Evolutionary conservation across 2,113 vertebrate species (phyloP).

Genomic region (Seriola dumerili): DNA sequence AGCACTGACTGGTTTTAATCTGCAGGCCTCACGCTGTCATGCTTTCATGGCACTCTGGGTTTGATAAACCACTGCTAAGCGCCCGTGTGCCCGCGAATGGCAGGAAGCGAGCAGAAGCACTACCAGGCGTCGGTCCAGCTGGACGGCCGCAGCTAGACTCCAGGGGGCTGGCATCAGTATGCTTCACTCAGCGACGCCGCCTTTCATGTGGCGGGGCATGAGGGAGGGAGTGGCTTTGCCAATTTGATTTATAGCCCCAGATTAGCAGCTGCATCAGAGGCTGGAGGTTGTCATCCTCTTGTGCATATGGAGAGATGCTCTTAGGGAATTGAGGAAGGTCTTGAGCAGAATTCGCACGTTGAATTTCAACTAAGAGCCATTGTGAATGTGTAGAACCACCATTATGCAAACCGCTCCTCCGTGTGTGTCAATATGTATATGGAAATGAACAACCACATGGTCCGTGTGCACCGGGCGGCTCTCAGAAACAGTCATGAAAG

Average conservation of each 20-base stretch:
- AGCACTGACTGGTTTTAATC: constrained; percentile 76
- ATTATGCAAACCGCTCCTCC: constrained; percentile 10
- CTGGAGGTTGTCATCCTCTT: constrained; percentile 62
- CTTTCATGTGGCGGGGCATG: constrained; percentile 54
- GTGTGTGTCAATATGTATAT: constrained; percentile 24
- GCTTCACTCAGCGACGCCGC: constrained; percentile 52
- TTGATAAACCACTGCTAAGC: constrained; percentile 78
- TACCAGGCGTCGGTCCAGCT: constrained; percentile 74
- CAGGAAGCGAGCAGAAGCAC: constrained; percentile 60
- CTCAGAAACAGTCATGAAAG: constrained; percentile 54
- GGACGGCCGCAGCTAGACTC: constrained; percentile 60
- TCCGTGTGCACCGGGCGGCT: constrained; percentile 23
- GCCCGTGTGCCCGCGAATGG: constrained; percentile 42
- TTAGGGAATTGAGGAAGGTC: constrained; percentile 22
- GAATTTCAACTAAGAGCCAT: constrained; percentile 12
- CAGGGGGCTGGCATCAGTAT: constrained; percentile 68
- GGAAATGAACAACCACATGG: constrained; percentile 44
- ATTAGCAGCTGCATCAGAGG: constrained; percentile 67
- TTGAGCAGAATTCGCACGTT: constrained; percentile 5
- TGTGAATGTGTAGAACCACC: not conserved
- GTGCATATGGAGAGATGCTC: constrained; percentile 37
- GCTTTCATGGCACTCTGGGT: constrained; percentile 68
- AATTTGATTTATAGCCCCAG: constrained; percentile 70
- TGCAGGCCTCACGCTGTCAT: constrained; percentile 65
- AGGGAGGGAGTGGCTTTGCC: constrained; percentile 55